Percentiles rank a stretch among this genome's conserved stretches.
Conservation (phyloP, 2,113 vertebrate genomes). For the Mesoclemmys tuberculata region DNA sequence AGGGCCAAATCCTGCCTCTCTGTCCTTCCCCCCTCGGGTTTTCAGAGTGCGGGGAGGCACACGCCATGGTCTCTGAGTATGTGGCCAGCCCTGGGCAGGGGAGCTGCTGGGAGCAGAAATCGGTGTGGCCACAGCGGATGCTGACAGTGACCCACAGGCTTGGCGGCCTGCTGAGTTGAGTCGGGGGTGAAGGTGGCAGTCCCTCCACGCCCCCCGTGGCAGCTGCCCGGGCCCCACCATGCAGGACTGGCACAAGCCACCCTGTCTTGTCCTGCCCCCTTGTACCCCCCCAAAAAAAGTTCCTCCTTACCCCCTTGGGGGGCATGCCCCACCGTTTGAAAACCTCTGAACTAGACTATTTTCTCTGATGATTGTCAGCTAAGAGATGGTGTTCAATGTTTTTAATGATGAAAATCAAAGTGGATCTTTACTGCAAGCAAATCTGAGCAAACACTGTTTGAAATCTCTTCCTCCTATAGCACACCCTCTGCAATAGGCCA, state of each 20-base stretch:
- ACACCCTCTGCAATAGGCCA: neutral
- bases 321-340: neutral
- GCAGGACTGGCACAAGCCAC: neutral
- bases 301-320: neutral
- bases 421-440: neutral
- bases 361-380: neutral
- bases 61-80: neutral
- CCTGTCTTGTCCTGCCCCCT: neutral
- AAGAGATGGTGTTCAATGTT: neutral
- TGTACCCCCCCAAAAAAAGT: neutral
- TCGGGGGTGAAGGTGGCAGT: neutral
- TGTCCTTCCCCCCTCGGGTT: neutral
- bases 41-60: neutral
- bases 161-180: neutral
- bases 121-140: neutral
- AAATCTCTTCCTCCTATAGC: neutral
- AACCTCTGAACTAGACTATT: neutral
- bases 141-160: neutral
- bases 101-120: neutral
- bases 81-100: neutral
- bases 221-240: neutral
- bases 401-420: conserved; percentile 10
- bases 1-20: neutral
- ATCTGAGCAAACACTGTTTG: neutral
- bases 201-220: too few relatives aligned